These are phyloP conservation scores for Parasteatoda lunata DNA, from an alignment of 2,888 invertebrate genomes.

Conservation along the genomic window DNA sequence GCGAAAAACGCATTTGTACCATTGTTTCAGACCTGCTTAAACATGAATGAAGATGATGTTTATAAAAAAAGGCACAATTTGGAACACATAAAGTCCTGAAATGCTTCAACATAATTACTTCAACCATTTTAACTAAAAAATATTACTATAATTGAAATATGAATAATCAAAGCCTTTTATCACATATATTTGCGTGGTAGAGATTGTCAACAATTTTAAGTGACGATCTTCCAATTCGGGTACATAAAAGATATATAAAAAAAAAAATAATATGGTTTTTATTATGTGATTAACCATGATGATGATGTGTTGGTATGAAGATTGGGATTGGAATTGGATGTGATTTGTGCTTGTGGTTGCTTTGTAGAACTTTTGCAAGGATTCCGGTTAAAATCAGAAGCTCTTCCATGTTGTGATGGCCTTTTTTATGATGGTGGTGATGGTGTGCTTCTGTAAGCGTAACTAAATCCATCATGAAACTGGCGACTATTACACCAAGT, in stretches of 20 bases:
- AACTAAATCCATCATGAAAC: constrained; percentile 28
- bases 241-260: not conserved
- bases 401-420: constrained; percentile 53
- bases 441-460: constrained; percentile 9
- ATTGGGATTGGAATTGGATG: constrained; percentile 58
- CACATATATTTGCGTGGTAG: not conserved
- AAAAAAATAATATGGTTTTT: too few relatives aligned
- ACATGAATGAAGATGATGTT: constrained; percentile 8
- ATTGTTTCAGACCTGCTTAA: constrained; percentile 43
- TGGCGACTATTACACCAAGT: constrained; percentile 23
- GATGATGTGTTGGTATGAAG: constrained; percentile 52
- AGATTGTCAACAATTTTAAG: not conserved
- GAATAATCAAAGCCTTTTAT: not conserved
- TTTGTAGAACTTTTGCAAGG: constrained; percentile 54
- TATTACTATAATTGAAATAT: not conserved
- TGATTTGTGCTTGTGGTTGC: constrained; percentile 27
- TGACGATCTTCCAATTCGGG: not conserved
- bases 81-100: not conserved
- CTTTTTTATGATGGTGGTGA: constrained; percentile 24
- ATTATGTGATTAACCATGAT: not conserved
- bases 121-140: not conserved
- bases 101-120: too few relatives aligned
- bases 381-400: constrained; percentile 55
- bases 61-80: not conserved
- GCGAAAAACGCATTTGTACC: not conserved